phyloP scores from a whole-genome alignment of 2,888 invertebrate genomes.

The Willowsia nigromaculata region DNA sequence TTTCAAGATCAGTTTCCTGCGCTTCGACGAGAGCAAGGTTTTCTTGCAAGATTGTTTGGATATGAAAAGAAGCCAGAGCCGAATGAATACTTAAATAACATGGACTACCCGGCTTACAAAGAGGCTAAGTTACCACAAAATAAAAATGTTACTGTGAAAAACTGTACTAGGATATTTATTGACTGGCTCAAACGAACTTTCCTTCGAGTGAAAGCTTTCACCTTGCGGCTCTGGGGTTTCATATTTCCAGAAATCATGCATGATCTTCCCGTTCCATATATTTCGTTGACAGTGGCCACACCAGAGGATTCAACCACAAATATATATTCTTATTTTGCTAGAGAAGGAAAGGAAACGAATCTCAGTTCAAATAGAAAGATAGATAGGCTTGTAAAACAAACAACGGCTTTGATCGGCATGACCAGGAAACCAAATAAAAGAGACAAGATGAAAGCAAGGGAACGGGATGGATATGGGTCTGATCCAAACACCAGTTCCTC shows the following conservation, averaged over 20 bases:
- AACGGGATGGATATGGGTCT: not conserved
- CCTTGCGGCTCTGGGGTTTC: conserved; percentile 14
- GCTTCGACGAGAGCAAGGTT: conserved; percentile 67
- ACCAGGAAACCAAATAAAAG: conserved; percentile 4
- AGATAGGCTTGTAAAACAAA: conserved; percentile 52
- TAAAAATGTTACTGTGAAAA: conserved; percentile 1
- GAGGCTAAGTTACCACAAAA: not conserved
- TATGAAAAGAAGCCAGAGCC: conserved; percentile 54
- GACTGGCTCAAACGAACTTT: not conserved
- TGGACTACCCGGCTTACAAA: conserved; percentile 64
- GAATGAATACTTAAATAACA: conserved; percentile 59
- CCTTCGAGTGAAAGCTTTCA: not conserved
- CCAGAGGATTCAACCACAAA: conserved; percentile 73
- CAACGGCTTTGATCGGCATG: conserved; percentile 56
- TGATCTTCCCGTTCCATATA: conserved; percentile 66
- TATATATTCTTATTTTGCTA: conserved; percentile 69
- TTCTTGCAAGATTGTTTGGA: conserved; percentile 73
- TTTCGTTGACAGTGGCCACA: conserved; percentile 75
- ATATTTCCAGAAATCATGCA: conserved; percentile 49
- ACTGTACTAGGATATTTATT: not conserved
- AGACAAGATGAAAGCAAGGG: not conserved
- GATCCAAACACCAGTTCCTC: not conserved
- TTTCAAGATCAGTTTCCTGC: conserved; percentile 72
- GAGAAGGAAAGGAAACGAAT: conserved; percentile 64
- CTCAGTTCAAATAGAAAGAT: not conserved